Base-by-base conservation (phyloP, 2,797 vertebrate species). In the Tokudaia muenninki region DNA sequence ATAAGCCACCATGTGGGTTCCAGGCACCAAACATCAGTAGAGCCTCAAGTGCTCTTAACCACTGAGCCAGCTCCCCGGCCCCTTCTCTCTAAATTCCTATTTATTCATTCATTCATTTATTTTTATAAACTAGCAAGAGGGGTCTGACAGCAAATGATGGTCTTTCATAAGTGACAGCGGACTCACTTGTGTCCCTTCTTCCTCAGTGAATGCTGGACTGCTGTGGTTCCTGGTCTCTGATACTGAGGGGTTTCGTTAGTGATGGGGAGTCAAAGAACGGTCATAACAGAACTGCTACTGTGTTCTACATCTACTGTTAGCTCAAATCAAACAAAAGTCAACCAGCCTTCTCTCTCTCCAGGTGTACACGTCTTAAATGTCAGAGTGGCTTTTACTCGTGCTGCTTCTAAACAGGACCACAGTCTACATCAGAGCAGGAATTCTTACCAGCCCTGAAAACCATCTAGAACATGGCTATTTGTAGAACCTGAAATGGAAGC, bases 151-250 rank as follows among this genome's bases (percentile, higher is more conserved):
- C 55, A 52, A 81, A 29, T 95, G 93, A 84, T 59, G 37, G 13
- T 72, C 44, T 95, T 92, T 81, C 91, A 96, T 86, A 81, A 95
- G 80, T 65, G 91, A 80, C 89, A 93, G 84, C 14, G 1, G 72
- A 70, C 55, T 95, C 90, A 17, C 80, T 59, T 90, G 65, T 86
- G 52, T 86, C 52, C 61, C 80, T 75, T 74, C 59, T 92, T 80
- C 86, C 90, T 37, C 74, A 13, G 1, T 94, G 72, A 55, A 84
- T 72, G 52, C 63, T 52, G 29, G 67, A 50, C 37, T 90, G 74
- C 92, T 37, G 19, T 67, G 75, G 70, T 67, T 94, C 52, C 88
- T 94, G 72, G 34, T 84, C 91, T 94, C 95, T 75, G 86, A 86
- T 47, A n/a, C 74, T 59, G n/a, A 86, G 55, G 74, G n/a, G 57